Evolutionary conservation across 2,888 invertebrate species (phyloP).

Genomic region (Amphipoea lucens): DNA sequence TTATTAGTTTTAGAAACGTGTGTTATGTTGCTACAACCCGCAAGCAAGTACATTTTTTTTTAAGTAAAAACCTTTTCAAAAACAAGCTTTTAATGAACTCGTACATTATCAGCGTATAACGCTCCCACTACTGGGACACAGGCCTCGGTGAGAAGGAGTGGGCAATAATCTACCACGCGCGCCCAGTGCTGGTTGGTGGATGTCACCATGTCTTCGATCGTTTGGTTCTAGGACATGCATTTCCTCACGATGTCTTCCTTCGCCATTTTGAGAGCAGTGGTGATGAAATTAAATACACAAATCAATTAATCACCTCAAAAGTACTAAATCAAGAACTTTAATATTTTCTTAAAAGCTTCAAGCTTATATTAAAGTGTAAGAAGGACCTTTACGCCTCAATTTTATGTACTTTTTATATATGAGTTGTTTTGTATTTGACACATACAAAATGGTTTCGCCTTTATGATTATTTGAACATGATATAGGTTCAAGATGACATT

Average conservation of each 20-base stretch:
- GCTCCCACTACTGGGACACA: no score
- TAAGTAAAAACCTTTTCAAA: no score
- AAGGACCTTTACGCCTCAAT: background rate
- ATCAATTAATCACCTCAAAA: no score
- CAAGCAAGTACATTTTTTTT: no score
- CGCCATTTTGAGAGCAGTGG: background rate
- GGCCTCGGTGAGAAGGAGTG: no score
- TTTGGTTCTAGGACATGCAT: background rate
- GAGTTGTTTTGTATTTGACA: background rate
- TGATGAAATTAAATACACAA: background rate
- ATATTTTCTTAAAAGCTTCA: background rate
- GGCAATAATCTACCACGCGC: no score
- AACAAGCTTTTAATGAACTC: no score
- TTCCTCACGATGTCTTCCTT: background rate
- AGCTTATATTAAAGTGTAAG: no score
- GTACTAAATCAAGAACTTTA: no score
- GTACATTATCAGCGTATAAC: no score
- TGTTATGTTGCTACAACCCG: no score
- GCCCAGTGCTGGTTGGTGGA: background rate
- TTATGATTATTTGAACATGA: background rate
- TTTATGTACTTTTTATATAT: background rate
- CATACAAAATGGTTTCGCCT: background rate
- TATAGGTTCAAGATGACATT: background rate
- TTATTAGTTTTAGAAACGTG: no score
- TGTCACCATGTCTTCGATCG: background rate